Evolutionary conservation across 1,140 invertebrate species (phyloP).

Genomic region (Capitella teleta): DNA sequence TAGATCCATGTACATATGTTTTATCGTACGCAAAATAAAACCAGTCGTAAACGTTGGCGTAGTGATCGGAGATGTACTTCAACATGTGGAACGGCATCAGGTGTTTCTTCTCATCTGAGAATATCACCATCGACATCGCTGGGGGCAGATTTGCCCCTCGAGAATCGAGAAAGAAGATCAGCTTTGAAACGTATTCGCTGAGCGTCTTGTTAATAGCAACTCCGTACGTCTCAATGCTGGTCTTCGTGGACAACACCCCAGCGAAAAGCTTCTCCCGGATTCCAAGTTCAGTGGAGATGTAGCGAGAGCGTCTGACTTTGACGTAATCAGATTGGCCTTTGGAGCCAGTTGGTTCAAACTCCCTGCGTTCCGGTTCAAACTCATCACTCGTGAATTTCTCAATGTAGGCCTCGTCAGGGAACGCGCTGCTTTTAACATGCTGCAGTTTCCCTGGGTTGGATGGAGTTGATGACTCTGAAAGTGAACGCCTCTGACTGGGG

Average conservation of each 20-base stretch:
- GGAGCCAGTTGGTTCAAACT: no score
- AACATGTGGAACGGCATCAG: slow-evolving; percentile 49
- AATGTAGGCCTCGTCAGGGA: not conserved
- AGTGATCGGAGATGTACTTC: slow-evolving; percentile 76
- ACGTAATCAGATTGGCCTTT: not conserved
- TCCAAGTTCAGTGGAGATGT: slow-evolving; percentile 78
- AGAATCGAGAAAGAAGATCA: slow-evolving; percentile 60
- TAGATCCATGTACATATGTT: slow-evolving; percentile 61
- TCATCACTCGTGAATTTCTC: slow-evolving; percentile 4
- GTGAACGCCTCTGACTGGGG: not conserved
- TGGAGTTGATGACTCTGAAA: not conserved
- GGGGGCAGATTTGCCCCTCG: slow-evolving; percentile 25
- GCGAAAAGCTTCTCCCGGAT: slow-evolving; percentile 76
- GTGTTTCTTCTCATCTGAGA: slow-evolving; percentile 19
- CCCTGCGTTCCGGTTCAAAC: slow-evolving; percentile 4
- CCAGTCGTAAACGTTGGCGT: slow-evolving; percentile 74
- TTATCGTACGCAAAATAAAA: slow-evolving; percentile 71
- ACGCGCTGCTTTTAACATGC: not conserved
- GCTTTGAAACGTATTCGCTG: slow-evolving; percentile 60
- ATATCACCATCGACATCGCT: slow-evolving; percentile 40
- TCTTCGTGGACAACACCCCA: slow-evolving; percentile 59
- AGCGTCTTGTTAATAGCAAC: slow-evolving; percentile 66
- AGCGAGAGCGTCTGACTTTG: slow-evolving; percentile 54
- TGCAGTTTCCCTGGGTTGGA: not conserved
- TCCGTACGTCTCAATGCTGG: slow-evolving; percentile 54